Base-by-base conservation (phyloP, 1,140 invertebrate genomes). In the Araneus ventricosus region DNA sequence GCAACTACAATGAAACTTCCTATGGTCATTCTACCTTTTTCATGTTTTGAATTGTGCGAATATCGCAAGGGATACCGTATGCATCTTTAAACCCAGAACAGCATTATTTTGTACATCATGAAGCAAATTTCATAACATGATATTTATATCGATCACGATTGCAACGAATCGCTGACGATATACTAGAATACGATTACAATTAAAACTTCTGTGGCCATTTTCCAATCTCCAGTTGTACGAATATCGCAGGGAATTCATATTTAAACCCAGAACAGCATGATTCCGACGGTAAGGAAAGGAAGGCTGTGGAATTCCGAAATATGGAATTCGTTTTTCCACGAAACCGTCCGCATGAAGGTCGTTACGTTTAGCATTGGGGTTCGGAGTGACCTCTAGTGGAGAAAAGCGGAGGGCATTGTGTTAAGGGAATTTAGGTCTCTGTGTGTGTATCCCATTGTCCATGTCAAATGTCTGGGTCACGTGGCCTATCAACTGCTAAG, bases 371-470 rank as follows among this genome's bases (percentile, higher is more conserved):
- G 57, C 79, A 84, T 91, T 91, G 90, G 61, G 39, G 57, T 91
- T 30, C 20, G 90, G 10, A 86, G 90, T 92, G 90, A 86, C 90
- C 90, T 92, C 41, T 92, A 75, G 80, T 8, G 82, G 90, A 86
- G 90, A 92, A 92, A 92, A 82, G 90, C 82, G 90, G 59, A 27
- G 90, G 82, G 59, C n/a, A 92, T 92, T 92, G 90, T 92, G 90
- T 92, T 86, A 34, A 52, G 27, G n/a, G 80, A 92, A 92, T 92
- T 92, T 92, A 86, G 90, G 90, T 92, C 90, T 92, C 90, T 91
- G 89, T 82, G 89, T 70, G 90, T 45, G 41, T 7, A 85, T 45
- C 59, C 90, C 41, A 92, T 92, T 92, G 90, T 92, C 90, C 34
- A n/a, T 24, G 34, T n/a, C 57, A 30, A 92, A 92, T 92, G 90